These are phyloP conservation scores for Acridotheres tristis DNA, from an alignment of 2,797 vertebrate genomes.

Conservation along the genomic window DNA sequence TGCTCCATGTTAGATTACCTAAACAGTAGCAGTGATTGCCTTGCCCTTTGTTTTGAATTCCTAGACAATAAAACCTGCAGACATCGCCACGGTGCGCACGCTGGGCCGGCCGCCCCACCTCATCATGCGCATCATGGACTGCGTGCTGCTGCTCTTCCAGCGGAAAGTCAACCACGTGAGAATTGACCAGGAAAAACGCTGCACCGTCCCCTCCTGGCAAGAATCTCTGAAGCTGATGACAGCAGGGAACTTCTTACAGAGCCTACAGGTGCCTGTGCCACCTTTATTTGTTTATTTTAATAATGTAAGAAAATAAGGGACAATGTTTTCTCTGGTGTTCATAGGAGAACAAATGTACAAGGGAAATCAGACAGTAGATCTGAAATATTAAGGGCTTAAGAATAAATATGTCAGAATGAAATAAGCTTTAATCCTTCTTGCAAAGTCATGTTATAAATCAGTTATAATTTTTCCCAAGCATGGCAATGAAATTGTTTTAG, in stretches of 20 bases:
- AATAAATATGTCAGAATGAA: neutral
- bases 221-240: slow-evolving; percentile 97
- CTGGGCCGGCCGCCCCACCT: slow-evolving; percentile 93
- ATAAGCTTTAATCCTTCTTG: neutral
- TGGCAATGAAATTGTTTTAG: neutral
- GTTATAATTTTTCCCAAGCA: neutral
- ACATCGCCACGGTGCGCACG: slow-evolving; percentile 93
- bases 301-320: neutral
- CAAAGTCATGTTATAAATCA: neutral
- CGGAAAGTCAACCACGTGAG: slow-evolving; percentile 86
- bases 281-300: neutral
- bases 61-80: slow-evolving; percentile 94
- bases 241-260: slow-evolving; percentile 93
- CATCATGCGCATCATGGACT: slow-evolving; percentile 99
- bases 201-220: slow-evolving; percentile 89
- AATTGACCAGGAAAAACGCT: slow-evolving; percentile 86
- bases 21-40: neutral
- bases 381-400: neutral
- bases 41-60: neutral
- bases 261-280: slow-evolving; percentile 78
- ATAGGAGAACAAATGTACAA: neutral
- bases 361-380: neutral
- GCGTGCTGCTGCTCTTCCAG: slow-evolving; percentile 93
- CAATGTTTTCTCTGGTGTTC: neutral
- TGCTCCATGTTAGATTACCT: neutral